A percentile compares a stretch with the other conserved stretches of the same genome.
Conservation (phyloP, 2,113 vertebrate species). For the Morone saxatilis region DNA sequence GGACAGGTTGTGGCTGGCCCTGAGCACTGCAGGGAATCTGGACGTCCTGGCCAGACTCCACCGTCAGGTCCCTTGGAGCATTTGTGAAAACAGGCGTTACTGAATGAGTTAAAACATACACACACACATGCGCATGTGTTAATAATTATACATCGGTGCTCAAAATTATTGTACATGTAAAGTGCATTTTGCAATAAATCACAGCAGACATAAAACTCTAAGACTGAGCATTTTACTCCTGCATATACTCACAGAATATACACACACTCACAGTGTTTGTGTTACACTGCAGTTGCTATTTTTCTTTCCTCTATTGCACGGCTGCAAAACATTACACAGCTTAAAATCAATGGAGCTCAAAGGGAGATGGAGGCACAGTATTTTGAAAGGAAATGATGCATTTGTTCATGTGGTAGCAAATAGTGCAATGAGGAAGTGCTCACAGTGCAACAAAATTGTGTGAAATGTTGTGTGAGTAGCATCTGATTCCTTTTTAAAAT, state of each 20-base stretch:
- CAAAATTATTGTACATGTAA: constrained; percentile 28
- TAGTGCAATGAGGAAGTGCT: background rate
- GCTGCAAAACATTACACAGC: background rate
- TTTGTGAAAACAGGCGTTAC: constrained; percentile 97
- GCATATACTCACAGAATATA: constrained; percentile 2
- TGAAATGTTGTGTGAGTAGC: too few relatives aligned
- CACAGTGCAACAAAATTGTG: background rate
- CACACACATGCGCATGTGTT: constrained; percentile 76
- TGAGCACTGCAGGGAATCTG: constrained; percentile 96
- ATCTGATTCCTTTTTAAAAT: background rate
- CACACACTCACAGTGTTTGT: constrained; percentile 21
- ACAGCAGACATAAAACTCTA: constrained; percentile 24
- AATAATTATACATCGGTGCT: constrained; percentile 74
- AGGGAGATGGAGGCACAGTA: background rate
- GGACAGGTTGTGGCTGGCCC: constrained; percentile 92
- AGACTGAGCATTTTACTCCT: background rate
- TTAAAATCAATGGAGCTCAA: background rate
- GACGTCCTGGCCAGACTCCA: constrained; percentile 93
- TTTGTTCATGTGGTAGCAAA: background rate
- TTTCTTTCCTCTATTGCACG: constrained; percentile 4
- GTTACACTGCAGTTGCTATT: constrained; percentile 9
- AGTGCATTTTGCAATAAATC: constrained; percentile 44
- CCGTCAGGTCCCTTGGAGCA: constrained; percentile 93
- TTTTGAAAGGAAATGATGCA: too few relatives aligned
- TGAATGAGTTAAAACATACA: constrained; percentile 87